Conservation (phyloP, 2,888 invertebrate genomes). For the Apomyelois bistriatella region DNA sequence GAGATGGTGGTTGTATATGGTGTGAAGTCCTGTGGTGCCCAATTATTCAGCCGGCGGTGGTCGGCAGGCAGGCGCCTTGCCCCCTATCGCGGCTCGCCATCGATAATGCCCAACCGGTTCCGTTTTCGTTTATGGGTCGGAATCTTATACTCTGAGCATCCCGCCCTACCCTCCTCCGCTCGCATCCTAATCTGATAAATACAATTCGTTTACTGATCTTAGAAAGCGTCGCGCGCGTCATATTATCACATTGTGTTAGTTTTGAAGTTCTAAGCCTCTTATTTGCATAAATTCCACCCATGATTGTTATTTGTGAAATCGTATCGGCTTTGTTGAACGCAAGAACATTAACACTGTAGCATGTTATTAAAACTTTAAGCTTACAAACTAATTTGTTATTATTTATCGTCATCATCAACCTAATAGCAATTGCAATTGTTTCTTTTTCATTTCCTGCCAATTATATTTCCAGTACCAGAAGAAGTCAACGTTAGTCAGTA, state of each 20-base stretch:
- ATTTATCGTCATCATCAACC: neutral
- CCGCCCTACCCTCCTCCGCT: conserved; percentile 3
- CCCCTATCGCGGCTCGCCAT: conserved; percentile 75
- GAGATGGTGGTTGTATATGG: conserved; percentile 48
- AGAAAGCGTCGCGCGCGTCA: neutral
- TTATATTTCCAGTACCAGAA: neutral
- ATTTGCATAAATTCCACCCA: too few relatives aligned
- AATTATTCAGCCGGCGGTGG: conserved; percentile 74
- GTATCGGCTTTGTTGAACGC: too few relatives aligned
- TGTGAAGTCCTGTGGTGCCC: conserved; percentile 78
- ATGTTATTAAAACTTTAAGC: too few relatives aligned
- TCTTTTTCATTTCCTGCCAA: conserved; percentile 9
- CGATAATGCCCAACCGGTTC: conserved; percentile 70
- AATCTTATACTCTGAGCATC: neutral
- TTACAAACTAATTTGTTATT: neutral
- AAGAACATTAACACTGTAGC: too few relatives aligned
- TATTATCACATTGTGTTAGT: neutral
- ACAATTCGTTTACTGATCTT: conserved; percentile 4
- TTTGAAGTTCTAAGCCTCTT: neutral
- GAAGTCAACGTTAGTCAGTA: conserved; percentile 6
- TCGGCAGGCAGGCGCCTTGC: conserved; percentile 69
- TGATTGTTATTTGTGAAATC: neutral
- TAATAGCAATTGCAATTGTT: conserved; percentile 5
- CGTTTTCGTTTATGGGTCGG: conserved; percentile 65
- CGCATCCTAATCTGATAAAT: conserved; percentile 10